phyloP scores from a whole-genome alignment of 2,888 invertebrate species.

The Ischnura elegans region DNA sequence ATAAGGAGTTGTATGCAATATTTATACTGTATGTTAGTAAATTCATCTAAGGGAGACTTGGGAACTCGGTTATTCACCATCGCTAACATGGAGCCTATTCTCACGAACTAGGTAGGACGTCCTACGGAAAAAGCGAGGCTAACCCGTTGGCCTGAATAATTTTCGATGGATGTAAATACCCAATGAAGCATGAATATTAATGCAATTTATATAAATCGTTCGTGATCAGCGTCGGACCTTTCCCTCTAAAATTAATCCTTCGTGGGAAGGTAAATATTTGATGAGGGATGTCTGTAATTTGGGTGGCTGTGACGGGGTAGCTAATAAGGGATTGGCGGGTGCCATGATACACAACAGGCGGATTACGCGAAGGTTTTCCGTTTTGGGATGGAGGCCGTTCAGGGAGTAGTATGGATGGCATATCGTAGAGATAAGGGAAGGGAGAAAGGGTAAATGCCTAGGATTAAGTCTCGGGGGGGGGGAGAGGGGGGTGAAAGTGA shows the following conservation, averaged over 20 bases:
- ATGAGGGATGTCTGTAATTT: background rate
- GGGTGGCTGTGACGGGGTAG: background rate
- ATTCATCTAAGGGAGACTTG: no score
- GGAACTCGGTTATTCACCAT: no score
- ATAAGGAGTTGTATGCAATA: no score
- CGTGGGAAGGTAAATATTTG: background rate
- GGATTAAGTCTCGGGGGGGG: background rate
- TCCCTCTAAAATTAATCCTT: background rate
- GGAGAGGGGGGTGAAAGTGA: background rate
- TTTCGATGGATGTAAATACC: background rate
- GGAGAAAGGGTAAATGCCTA: background rate
- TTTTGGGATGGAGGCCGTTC: background rate
- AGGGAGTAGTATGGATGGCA: background rate
- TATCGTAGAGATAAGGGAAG: background rate
- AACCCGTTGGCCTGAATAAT: no score
- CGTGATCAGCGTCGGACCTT: background rate
- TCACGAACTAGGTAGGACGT: no score
- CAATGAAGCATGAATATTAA: background rate
- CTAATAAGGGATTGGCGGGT: background rate
- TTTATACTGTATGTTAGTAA: no score
- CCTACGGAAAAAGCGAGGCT: no score
- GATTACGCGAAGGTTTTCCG: background rate
- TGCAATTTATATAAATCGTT: background rate
- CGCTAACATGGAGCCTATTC: no score
- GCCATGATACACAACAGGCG: background rate